phyloP scores from a whole-genome alignment of 2,888 invertebrate genomes.

The Koerneria pararmatus region DNA sequence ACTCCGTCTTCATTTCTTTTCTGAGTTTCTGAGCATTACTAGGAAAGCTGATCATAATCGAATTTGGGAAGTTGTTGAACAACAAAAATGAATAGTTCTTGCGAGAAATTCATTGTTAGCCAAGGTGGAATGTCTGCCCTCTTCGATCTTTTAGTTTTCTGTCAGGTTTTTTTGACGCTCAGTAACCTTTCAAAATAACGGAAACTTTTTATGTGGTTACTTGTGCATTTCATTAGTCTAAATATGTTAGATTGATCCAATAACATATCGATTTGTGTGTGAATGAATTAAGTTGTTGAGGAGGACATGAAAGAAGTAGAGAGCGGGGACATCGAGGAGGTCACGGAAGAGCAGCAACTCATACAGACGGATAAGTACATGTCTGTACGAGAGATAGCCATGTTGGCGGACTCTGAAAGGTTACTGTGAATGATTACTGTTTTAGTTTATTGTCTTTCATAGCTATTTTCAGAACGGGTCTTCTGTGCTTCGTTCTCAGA shows the following conservation, averaged over 20 bases:
- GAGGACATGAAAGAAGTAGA: slow-evolving; percentile 29
- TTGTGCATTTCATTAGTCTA: neutral
- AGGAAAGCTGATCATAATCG: no score
- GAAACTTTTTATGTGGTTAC: slow-evolving; percentile 6
- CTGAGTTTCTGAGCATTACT: no score
- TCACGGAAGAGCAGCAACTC: slow-evolving; percentile 26
- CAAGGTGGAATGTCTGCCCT: no score
- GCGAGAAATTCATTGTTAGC: no score
- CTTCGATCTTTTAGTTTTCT: no score
- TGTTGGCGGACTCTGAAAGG: slow-evolving; percentile 75
- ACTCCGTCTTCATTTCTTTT: no score
- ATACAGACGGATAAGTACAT: slow-evolving; percentile 8
- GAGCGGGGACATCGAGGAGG: slow-evolving; percentile 52
- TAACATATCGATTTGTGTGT: neutral
- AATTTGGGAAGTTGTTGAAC: no score
- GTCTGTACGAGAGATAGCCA: slow-evolving; percentile 72
- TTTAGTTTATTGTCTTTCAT: no score
- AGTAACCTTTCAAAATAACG: neutral
- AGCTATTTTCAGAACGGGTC: no score
- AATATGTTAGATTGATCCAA: neutral
- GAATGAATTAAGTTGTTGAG: slow-evolving; percentile 11
- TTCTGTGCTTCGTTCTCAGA: no score
- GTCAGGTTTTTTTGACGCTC: neutral
- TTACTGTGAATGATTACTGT: slow-evolving; percentile 25
- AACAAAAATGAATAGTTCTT: no score